Percentiles rank a stretch among this genome's conserved stretches.
Conservation (phyloP, 2,888 invertebrate species). For the Diarsia dahlii region DNA sequence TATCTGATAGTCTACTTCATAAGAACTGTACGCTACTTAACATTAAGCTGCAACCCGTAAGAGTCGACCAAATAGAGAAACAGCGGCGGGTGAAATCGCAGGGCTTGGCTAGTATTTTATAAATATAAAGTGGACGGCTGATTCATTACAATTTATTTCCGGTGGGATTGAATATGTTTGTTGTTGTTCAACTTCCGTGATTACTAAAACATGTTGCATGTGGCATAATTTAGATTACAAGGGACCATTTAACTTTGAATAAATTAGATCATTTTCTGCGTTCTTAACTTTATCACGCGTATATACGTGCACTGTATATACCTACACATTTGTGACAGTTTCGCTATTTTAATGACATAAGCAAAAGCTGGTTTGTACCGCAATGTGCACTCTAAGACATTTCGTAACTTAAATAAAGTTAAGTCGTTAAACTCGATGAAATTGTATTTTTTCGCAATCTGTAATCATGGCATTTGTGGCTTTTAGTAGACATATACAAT, state of each 20-base stretch:
- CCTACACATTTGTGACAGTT: slow-evolving; percentile 31
- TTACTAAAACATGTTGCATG: slow-evolving; percentile 59
- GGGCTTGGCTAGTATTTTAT: slow-evolving; percentile 15
- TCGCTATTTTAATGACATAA: slow-evolving; percentile 52
- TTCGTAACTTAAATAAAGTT: slow-evolving; percentile 50
- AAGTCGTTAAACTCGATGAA: slow-evolving; percentile 36
- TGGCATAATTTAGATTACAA: slow-evolving; percentile 48
- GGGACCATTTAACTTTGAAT: slow-evolving; percentile 37
- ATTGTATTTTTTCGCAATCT: slow-evolving; percentile 42
- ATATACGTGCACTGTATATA: not conserved
- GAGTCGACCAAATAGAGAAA: not conserved
- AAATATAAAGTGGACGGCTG: slow-evolving; percentile 39
- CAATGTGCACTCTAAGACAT: slow-evolving; percentile 53
- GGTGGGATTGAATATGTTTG: slow-evolving; percentile 67
- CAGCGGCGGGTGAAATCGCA: not conserved
- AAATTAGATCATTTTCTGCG: slow-evolving; percentile 30
- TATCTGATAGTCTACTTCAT: not conserved
- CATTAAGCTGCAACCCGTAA: not conserved
- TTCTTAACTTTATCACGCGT: slow-evolving; percentile 11
- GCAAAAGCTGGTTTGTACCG: slow-evolving; percentile 52
- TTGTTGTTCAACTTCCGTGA: slow-evolving; percentile 70
- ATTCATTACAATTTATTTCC: slow-evolving; percentile 68
- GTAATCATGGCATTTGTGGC: slow-evolving; percentile 20
- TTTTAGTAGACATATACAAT: slow-evolving; percentile 16
- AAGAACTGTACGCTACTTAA: not conserved